Evolutionary conservation across 2,113 vertebrate genomes (phyloP), one percentile per base, ranked within the genome.

Genomic region (Silurus meridionalis): DNA sequence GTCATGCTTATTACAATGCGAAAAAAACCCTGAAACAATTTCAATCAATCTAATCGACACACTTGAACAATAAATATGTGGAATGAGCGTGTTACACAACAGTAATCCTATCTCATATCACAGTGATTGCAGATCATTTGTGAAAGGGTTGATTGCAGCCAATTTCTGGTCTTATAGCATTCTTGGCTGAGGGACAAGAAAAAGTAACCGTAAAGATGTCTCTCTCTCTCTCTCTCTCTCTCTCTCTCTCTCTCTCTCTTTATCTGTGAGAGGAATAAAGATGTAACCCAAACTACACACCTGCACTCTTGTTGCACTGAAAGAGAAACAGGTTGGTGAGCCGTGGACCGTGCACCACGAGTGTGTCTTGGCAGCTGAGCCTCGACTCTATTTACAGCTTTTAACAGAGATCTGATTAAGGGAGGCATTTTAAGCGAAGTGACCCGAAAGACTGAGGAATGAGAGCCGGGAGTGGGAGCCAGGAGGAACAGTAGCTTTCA

Each of bases 381-480:
- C 84, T 84, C 89, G 89, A 90, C 92, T 93, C 91, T 93, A 93
- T 94, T 94, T 93, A 92, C 82, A 67, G 91, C 92, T 93, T 95
- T 93, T 93, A 93, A 93, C 91, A 92, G 91, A 93, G 94, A 94
- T 94, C 92, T 93, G 93, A 94, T 95, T 94, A 94, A 94, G 90
- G 50, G 89, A 94, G 91, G 91, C 92, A 90, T 94, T 95, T 95
- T 93, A 93, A 92, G 92, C 89, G 90, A 90, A 93, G 91, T 93
- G 93, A 94, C 92, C 91, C 86, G 91, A 86, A 92, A 91, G 90
- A 93, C 89, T 91, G 92, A 93, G 87, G 91, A 94, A 93, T 90
- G 90, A 91, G 87, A 90, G 82, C 55, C 57, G 58, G 80, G 84
- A 85, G 77, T 52, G 71, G 74, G 72, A 86, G 90, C 82, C 89